phyloP scores from a whole-genome alignment of 2,797 vertebrate species.

The Rhadinocentrus ornatus region DNA sequence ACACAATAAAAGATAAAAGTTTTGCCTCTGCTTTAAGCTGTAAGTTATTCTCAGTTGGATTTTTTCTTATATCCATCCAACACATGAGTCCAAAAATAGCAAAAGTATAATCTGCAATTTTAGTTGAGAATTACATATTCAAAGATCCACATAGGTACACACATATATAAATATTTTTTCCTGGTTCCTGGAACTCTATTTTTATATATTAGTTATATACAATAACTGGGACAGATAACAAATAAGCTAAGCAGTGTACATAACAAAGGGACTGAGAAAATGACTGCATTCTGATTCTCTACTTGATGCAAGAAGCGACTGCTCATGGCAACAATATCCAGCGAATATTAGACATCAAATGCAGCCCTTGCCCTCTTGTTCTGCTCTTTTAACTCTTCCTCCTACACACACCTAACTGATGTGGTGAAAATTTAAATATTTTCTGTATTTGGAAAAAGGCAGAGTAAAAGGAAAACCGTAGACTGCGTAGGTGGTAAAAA shows the following conservation, averaged over 20 bases:
- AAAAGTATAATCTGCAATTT: constrained; percentile 8
- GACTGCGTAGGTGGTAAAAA: constrained; percentile 37
- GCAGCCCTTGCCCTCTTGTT: constrained; percentile 20
- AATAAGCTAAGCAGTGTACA: constrained; percentile 24
- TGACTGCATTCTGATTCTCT: constrained; percentile 29
- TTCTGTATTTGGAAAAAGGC: constrained; percentile 31
- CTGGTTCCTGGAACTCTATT: constrained; percentile 23
- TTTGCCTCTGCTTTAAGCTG: constrained; percentile 45
- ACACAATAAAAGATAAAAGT: constrained; percentile 50
- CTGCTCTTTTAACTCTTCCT: constrained; percentile 36
- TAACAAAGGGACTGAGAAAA: constrained; percentile 27
- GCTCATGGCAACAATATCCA: constrained; percentile 36
- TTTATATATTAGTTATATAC: constrained; percentile 56
- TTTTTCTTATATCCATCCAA: constrained; percentile 47
- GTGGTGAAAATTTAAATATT: constrained; percentile 46
- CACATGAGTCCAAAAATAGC: constrained; percentile 65
- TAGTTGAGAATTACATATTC: constrained; percentile 53
- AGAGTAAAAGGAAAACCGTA: constrained; percentile 22
- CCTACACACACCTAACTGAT: constrained; percentile 47
- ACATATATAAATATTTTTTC: not conserved
- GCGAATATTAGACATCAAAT: constrained; percentile 35
- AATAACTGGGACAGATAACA: constrained; percentile 60
- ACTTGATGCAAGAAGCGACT: constrained; percentile 47
- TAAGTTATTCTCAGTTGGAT: constrained; percentile 18
- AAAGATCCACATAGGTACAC: constrained; percentile 29